Evolutionary conservation across 2,113 vertebrate genomes (phyloP).

Genomic region (Passer montanus): DNA sequence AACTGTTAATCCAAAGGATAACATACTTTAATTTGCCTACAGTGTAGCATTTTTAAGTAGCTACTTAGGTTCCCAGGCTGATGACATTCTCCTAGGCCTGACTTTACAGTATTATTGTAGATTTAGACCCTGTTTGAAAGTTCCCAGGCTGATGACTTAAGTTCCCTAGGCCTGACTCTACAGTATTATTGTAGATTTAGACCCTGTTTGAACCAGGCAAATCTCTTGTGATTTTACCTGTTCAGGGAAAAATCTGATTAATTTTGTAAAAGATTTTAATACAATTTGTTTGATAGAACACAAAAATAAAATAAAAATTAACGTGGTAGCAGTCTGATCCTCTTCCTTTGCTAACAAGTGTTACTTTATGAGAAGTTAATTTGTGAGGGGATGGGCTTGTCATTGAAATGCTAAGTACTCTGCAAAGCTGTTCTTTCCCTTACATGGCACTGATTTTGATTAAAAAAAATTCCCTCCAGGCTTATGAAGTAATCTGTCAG

Average conservation of each 20-base stretch:
- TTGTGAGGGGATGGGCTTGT: background rate
- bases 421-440: background rate
- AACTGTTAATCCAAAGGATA: background rate
- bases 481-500: background rate
- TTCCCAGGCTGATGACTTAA: too few relatives aligned
- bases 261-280: background rate
- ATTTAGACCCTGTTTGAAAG: background rate
- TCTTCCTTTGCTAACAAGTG: background rate
- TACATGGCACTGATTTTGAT: background rate
- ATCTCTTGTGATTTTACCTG: background rate
- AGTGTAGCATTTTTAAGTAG: background rate
- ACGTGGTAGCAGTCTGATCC: background rate
- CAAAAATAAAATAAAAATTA: background rate
- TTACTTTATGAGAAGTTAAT: background rate
- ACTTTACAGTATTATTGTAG: background rate
- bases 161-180: background rate
- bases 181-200: background rate
- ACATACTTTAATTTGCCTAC: background rate
- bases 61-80: background rate
- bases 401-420: background rate
- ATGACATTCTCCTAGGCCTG: background rate
- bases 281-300: background rate
- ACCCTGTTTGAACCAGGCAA: background rate
- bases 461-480: background rate
- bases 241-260: background rate